Base-by-base conservation (phyloP, 2,113 vertebrate genomes). In the Meriones unguiculatus region DNA sequence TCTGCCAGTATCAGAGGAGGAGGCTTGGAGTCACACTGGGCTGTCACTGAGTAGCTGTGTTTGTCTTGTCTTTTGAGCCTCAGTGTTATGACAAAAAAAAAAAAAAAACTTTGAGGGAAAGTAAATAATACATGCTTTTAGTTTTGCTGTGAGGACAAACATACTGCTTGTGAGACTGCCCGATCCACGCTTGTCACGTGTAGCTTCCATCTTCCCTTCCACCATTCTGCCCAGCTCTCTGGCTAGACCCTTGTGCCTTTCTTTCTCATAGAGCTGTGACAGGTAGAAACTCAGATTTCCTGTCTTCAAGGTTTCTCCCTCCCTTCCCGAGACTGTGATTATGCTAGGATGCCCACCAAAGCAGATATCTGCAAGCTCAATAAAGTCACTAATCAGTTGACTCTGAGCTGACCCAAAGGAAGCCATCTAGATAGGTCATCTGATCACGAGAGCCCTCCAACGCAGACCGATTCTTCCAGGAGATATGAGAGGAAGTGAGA, bases 371-470 rank as follows among this genome's bases (percentile, higher is more conserved):
- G 57, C 14, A 54, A 72, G 41, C 50, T 38, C 20, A 76, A 76
- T 65, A 90, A 76, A 18, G 25, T 80, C 76, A 50, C 52, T 93
- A 50, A 88, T 57, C 62, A 87, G 38, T 69, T 76, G 38, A 80
- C 35, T 86, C 52, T 38, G 75, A 91, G 59, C 57, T 70, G 86
- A 94, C 41, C 65, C 41, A 89, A 72, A 87, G 41, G 70, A 82
- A 54, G 59, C 20, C 46, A 32, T 82, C 73, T 46, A 38, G 28
- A 35, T 59, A 2, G 46, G 25, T 85, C 52, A 69, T 69, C 70
- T 54, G 77, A 77, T n/a, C 91, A 69, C 46, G 50, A 32, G 59
- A 52, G 22, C 30, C 9, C 57, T 57, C 84, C 76, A 75, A 95
- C 82, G 22, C 22, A 89, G 65, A 78, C 15, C n/a, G 30, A 76